These are phyloP conservation scores for Xiphorhynchus erythropygius DNA, from an alignment of 2,797 vertebrate genomes.

Conservation along the genomic window DNA sequence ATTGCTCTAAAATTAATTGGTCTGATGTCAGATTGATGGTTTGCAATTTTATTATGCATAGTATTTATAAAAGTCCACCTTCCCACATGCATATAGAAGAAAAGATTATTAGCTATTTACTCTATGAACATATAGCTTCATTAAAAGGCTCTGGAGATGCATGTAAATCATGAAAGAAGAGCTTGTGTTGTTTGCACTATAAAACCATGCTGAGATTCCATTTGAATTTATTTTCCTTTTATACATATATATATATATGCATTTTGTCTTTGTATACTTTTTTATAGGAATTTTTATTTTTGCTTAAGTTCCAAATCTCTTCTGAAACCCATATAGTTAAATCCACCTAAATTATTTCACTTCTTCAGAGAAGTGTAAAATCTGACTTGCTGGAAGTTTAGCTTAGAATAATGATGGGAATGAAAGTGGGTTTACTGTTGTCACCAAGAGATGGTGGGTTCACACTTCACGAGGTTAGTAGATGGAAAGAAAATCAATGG, in stretches of 20 bases:
- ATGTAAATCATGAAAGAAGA: conserved; percentile 58
- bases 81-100: conserved; percentile 8
- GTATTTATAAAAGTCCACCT: conserved; percentile 49
- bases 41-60: conserved; percentile 42
- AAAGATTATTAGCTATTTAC: conserved; percentile 65
- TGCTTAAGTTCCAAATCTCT: not conserved
- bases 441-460: not conserved
- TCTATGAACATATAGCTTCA: conserved; percentile 41
- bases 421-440: not conserved
- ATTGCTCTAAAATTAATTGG: conserved; percentile 28
- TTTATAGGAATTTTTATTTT: not conserved
- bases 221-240: conserved; percentile 50
- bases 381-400: not conserved
- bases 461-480: not conserved
- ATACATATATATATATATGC: not conserved
- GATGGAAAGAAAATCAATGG: not conserved
- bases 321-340: not conserved
- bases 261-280: not conserved
- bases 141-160: conserved; percentile 49
- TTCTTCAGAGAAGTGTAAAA: not conserved
- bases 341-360: not conserved
- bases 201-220: conserved; percentile 52
- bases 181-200: conserved; percentile 39
- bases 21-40: conserved; percentile 30
- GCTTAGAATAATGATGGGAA: not conserved